Base-by-base conservation (phyloP, 64 coral and sea anemone genomes). In the Montipora sp. region DNA sequence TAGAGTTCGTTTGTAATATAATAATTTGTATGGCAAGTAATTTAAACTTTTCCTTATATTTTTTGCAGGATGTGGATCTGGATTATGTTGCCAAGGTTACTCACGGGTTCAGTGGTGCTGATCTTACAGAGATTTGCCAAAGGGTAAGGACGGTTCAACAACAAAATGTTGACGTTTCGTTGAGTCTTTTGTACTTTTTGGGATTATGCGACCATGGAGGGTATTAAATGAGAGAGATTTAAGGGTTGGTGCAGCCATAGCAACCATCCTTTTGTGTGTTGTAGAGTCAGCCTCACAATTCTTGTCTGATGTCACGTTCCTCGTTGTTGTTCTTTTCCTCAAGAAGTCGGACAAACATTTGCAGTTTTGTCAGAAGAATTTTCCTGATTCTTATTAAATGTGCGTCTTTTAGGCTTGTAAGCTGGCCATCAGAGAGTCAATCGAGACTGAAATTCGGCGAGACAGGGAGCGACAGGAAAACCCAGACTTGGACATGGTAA, bases 41-140 rank as follows among this genome's bases (percentile, higher is more conserved):
- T 21, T 9, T 78, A 77, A 27, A 60, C 18, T n/a, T 21, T 77
- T 44, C 15, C 9, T 88, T 57, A 57, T 8, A 46, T 75, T 50
- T 91, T 80, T 7, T 24, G 74, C 50, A 98, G 98, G 95, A 99
- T 90, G 98, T 99, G 15, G 98, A 99, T 18, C 43, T 99, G 80
- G 79, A 75, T 47, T 99, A 99, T 18, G 88, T 99, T 77, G 98
- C 98, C 45, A 96, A 94, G 75, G 98, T 99, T 67, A 99, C 98
- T 24, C 98, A 96, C 49, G 98, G 98, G 19, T 96, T 99, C 68
- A 99, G 98, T 94, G 98, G 98, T 57, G 98, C 98, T 60, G 98
- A 99, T 77, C 86, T 99, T 51, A 99, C 98, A 77, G 98, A 99
- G 47, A 99, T 99, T 55, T 99, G 98, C 79, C 98, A 99, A 75